Evolutionary conservation across 1,140 invertebrate genomes (phyloP), one percentile per base, ranked within the genome.

Genomic region (Drosophila nannoptera): DNA sequence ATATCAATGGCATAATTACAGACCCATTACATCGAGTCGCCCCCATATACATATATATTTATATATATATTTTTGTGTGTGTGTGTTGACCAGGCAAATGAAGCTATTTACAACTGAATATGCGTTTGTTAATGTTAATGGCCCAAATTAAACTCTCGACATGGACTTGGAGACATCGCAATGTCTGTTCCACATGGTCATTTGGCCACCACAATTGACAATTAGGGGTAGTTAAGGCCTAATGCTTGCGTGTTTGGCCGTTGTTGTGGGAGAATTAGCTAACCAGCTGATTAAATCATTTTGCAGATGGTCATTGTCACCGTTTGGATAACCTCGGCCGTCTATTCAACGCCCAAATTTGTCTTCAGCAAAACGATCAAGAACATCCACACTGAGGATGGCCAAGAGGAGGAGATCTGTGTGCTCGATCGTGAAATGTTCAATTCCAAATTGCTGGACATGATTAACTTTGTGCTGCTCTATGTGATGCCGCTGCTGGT

Each of bases 331-430:
- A 91, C 94, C 4, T 94, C 94, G 65, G 94, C 94, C 0, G 89
- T 93, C 0, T 96, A 96, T 89, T 94, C 93, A 58, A 92, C 92
- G 4, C 95, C 95, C 0, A 94, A 94, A 75, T 94, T 96, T 75
- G 92, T 94, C 55, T 95, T 93, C 90, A 92, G 94, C 46, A 92
- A 93, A 75, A 94, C 93, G 0, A 92, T 94, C 46, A 92, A 91
- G 11, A 92, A 93, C 59, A 90, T 89, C 16, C 88, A 89, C 67
- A 88, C 84, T 16, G 88, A 90, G 59, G 90, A 91, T 12, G 93
- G 92, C 0, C 90, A 90, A 56, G 91, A 91, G 68, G 94, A 95
- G 83, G 94, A 94, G 6, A 93, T 95, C 35, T 96, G 95, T 86
- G 92, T 94, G 31, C 90, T 93, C 0, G 93, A 94, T 73, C 91